A percentile compares a stretch with the other conserved stretches of the same genome.
Conservation (phyloP, 2,888 invertebrate genomes). For the Steromphala cineraria region DNA sequence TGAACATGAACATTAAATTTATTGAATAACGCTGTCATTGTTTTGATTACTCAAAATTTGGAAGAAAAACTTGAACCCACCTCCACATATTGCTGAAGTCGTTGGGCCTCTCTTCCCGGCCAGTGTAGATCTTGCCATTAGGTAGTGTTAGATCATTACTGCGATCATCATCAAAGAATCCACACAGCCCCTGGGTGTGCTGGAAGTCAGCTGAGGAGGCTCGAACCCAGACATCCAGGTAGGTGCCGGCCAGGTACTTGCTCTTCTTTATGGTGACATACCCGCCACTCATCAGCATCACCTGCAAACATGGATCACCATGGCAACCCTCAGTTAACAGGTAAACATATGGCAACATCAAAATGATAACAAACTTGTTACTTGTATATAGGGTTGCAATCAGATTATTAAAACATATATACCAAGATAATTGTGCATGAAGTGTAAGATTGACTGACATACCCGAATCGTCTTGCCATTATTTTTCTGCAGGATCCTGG, state of each 20-base stretch:
- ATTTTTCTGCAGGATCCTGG: conserved; percentile 32
- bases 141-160: conserved; percentile 51
- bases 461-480: conserved; percentile 44
- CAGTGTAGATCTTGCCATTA: conserved; percentile 38
- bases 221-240: conserved; percentile 58
- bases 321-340: no score
- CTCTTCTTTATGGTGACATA: conserved; percentile 37
- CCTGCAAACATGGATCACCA: conserved; percentile 22
- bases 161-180: conserved; percentile 57
- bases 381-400: no score
- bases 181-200: conserved; percentile 63
- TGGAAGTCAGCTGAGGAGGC: conserved; percentile 52
- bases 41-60: no score
- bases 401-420: no score
- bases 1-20: no score
- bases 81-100: conserved; percentile 52
- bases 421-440: no score
- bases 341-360: no score
- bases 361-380: no score
- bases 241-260: conserved; percentile 23
- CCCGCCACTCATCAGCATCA: conserved; percentile 48
- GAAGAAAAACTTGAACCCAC: conserved; percentile 25
- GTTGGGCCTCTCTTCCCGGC: conserved; percentile 30
- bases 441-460: neutral
- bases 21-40: no score